A percentile compares a stretch with the other conserved stretches of the same genome.
These are phyloP conservation scores for Hozukius guyotensis DNA, from an alignment of 2,797 vertebrate genomes.

Conservation along the genomic window DNA sequence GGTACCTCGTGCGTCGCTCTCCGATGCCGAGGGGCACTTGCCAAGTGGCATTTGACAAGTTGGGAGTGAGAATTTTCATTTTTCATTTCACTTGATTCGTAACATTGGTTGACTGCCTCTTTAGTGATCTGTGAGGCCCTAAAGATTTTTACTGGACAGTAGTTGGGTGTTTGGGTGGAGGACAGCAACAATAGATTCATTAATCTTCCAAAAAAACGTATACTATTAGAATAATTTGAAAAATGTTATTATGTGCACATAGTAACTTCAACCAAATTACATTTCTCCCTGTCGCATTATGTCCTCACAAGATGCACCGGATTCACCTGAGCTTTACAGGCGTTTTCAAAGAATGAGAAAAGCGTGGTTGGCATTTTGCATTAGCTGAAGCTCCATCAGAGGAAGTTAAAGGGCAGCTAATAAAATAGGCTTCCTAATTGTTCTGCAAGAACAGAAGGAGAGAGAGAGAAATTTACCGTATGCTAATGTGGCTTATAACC, in stretches of 20 bases:
- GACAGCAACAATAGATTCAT: not conserved
- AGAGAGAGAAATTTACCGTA: constrained; percentile 63
- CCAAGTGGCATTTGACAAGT: too few relatives aligned
- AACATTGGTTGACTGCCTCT: too few relatives aligned
- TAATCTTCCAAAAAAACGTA: not conserved
- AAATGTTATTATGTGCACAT: not conserved
- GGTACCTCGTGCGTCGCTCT: too few relatives aligned
- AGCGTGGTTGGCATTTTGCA: constrained; percentile 41
- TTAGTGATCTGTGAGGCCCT: not conserved
- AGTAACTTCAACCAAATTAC: not conserved
- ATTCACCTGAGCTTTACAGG: constrained; percentile 24
- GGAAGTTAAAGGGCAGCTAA: constrained; percentile 69
- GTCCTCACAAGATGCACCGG: not conserved
- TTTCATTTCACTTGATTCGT: too few relatives aligned
- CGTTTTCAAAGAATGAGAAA: constrained; percentile 24
- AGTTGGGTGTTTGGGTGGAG: not conserved
- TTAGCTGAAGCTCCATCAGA: constrained; percentile 51
- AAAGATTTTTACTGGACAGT: not conserved
- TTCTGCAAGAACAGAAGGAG: constrained; percentile 49
- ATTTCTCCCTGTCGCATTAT: not conserved
- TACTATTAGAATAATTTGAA: not conserved
- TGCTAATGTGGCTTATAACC: constrained; percentile 82
- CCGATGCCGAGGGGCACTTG: too few relatives aligned
- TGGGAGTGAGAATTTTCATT: too few relatives aligned
- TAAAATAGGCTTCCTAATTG: constrained; percentile 66